Percentiles rank a stretch among this genome's conserved stretches.
Evolutionary conservation across 2,113 vertebrate genomes (phyloP).

Genomic region (Cynocephalus volans): DNA sequence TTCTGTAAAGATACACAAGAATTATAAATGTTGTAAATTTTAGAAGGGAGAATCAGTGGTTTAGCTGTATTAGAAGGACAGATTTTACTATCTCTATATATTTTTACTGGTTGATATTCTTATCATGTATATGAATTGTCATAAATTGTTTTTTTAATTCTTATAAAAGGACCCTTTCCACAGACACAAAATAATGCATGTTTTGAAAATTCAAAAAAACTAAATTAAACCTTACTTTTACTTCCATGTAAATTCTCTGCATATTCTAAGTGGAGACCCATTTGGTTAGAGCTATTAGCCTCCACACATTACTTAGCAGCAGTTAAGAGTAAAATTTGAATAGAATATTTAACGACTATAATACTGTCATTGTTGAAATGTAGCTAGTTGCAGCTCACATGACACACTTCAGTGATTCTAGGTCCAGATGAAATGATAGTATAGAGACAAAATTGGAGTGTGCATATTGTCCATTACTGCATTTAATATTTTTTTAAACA

Average conservation of each 20-base stretch:
- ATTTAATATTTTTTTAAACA: background rate
- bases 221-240: background rate
- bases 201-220: background rate
- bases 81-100: background rate
- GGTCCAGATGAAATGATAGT: background rate
- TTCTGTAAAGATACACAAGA: background rate
- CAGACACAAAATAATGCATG: background rate
- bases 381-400: background rate
- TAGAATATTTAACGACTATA: background rate
- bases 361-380: conserved; percentile 15
- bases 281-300: background rate
- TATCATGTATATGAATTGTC: background rate
- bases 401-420: background rate
- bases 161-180: background rate
- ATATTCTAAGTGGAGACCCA: background rate
- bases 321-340: background rate
- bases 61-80: background rate
- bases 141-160: background rate
- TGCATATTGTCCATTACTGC: background rate
- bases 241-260: background rate
- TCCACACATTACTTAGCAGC: background rate
- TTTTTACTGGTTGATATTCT: background rate
- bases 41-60: background rate
- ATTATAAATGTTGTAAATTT: background rate
- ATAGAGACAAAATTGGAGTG: background rate